Conservation (phyloP, 2,797 vertebrate species). For the Mallotus villosus region DNA sequence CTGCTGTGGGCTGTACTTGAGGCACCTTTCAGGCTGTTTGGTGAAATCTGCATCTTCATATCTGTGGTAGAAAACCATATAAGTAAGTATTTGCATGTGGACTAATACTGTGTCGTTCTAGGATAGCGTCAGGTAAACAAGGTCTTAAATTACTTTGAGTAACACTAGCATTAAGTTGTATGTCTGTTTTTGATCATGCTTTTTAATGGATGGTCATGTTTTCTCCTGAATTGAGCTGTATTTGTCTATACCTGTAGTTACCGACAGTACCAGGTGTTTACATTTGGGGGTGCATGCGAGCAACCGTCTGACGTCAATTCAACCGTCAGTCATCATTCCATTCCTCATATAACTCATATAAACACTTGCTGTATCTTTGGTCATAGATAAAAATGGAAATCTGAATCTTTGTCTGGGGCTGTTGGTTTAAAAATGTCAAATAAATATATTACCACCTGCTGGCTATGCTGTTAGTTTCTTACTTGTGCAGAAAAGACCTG, state of each 20-base stretch:
- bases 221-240: too few species aligned
- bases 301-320: not conserved
- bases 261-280: too few species aligned
- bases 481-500: conserved; percentile 80
- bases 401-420: too few species aligned
- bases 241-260: too few species aligned
- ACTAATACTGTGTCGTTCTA: not conserved
- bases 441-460: not conserved
- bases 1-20: conserved; percentile 82
- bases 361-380: too few species aligned
- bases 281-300: not conserved
- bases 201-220: too few species aligned
- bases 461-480: conserved; percentile 21
- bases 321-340: not conserved
- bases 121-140: not conserved
- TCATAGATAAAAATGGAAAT: too few species aligned
- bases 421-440: too few species aligned
- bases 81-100: not conserved
- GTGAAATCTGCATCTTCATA: conserved; percentile 80
- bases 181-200: too few species aligned
- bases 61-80: conserved; percentile 51
- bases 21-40: conserved; percentile 86
- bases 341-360: not conserved
- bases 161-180: too few species aligned
- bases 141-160: too few species aligned